A percentile compares a stretch with the other conserved stretches of the same genome.
These are phyloP conservation scores for Chiloscyllium plagiosum DNA, from an alignment of 2,113 vertebrate genomes.

Conservation along the genomic window DNA sequence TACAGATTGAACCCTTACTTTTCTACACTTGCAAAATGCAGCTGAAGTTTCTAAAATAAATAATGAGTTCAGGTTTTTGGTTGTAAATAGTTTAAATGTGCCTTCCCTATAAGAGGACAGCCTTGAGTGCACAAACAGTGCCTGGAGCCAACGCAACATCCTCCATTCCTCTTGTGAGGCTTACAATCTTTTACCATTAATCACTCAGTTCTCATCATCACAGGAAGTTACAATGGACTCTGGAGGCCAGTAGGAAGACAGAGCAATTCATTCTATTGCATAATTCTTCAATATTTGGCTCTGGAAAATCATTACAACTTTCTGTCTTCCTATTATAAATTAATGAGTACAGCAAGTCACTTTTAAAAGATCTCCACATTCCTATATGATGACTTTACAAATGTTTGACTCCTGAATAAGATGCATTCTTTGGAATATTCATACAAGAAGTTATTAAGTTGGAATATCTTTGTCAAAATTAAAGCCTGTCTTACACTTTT, in stretches of 20 bases:
- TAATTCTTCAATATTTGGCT: background rate
- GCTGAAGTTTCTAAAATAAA: background rate
- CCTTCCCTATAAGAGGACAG: background rate
- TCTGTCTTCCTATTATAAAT: background rate
- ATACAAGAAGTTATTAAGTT: background rate
- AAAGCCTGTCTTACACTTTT: background rate
- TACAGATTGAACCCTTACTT: background rate
- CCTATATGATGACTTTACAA: background rate
- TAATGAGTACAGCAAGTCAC: background rate
- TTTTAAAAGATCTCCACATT: background rate
- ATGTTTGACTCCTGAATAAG: background rate
- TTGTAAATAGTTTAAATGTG: background rate
- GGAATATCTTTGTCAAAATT: background rate
- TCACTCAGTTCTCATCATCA: background rate
- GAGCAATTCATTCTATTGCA: background rate
- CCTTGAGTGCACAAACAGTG: background rate
- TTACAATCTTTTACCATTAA: background rate
- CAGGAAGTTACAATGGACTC: constrained; percentile 4
- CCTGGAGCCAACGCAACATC: background rate
- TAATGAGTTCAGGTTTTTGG: background rate
- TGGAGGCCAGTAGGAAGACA: background rate
- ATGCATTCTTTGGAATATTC: background rate
- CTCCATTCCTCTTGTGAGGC: background rate
- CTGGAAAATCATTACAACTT: background rate
- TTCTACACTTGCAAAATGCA: background rate